Conservation (phyloP, 2,888 invertebrate species). For the Tiphia femorata region DNA sequence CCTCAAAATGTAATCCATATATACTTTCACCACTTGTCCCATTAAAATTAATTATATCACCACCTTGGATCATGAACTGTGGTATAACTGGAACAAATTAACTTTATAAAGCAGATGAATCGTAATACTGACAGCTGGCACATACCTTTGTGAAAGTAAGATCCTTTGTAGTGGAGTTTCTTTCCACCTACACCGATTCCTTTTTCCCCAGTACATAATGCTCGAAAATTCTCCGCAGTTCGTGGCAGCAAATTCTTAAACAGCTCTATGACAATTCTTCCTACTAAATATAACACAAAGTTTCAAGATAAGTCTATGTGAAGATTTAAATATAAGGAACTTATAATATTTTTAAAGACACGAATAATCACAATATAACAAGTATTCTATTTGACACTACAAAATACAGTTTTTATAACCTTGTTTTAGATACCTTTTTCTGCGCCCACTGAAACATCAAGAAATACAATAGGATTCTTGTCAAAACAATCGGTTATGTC, state of each 20-base stretch:
- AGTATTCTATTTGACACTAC: neutral
- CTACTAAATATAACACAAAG: constrained; percentile 76
- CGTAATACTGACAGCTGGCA: neutral
- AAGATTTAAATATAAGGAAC: neutral
- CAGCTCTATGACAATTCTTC: constrained; percentile 88
- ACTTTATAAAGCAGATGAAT: constrained; percentile 5
- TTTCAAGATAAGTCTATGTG: neutral
- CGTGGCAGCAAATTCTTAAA: constrained; percentile 86
- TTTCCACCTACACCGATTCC: constrained; percentile 79
- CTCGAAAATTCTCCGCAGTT: constrained; percentile 92
- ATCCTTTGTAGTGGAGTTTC: constrained; percentile 87
- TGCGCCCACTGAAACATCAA: constrained; percentile 78
- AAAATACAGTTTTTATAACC: neutral
- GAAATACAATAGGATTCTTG: constrained; percentile 77
- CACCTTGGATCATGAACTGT: constrained; percentile 91
- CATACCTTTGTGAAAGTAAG: constrained; percentile 83
- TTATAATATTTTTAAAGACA: constrained; percentile 1
- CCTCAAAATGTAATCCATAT: constrained; percentile 89
- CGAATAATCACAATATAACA: neutral
- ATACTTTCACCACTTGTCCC: constrained; percentile 95
- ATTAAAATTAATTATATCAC: constrained; percentile 82
- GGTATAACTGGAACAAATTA: constrained; percentile 77
- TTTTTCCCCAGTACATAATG: constrained; percentile 91
- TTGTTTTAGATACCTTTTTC: constrained; percentile 73
- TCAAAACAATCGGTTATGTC: constrained; percentile 26